phyloP scores from a whole-genome alignment of 2,797 vertebrate genomes.

The Antrozous pallidus region DNA sequence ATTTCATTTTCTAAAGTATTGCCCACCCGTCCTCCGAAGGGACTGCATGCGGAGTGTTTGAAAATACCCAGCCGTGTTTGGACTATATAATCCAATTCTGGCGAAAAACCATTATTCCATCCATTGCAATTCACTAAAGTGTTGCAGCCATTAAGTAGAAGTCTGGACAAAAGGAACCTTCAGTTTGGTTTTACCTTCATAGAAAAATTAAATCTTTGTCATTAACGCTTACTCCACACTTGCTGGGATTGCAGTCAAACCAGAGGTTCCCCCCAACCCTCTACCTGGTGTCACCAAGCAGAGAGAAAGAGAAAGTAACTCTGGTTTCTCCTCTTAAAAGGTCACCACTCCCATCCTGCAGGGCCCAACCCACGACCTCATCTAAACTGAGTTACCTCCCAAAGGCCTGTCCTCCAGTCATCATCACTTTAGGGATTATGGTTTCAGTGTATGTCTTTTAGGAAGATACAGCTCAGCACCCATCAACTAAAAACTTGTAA shows the following conservation, averaged over 20 bases:
- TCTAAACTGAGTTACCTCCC: neutral
- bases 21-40: neutral
- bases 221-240: neutral
- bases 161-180: neutral
- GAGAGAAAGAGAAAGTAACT: neutral
- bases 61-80: neutral
- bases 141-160: neutral
- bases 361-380: neutral
- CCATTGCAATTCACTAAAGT: neutral
- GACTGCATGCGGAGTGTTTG: neutral
- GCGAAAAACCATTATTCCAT: neutral
- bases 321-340: neutral
- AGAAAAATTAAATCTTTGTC: constrained; percentile 19
- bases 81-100: neutral
- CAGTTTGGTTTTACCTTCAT: neutral
- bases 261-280: too few species aligned
- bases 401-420: neutral
- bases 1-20: constrained; percentile 34
- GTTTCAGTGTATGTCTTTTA: neutral
- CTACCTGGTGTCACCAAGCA: neutral
- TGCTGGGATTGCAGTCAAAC: neutral
- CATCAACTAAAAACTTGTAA: neutral
- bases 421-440: neutral
- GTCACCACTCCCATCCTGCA: neutral
- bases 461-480: neutral